These are phyloP conservation scores for Grantiella picta DNA, from an alignment of 2,113 vertebrate species.

Conservation along the genomic window DNA sequence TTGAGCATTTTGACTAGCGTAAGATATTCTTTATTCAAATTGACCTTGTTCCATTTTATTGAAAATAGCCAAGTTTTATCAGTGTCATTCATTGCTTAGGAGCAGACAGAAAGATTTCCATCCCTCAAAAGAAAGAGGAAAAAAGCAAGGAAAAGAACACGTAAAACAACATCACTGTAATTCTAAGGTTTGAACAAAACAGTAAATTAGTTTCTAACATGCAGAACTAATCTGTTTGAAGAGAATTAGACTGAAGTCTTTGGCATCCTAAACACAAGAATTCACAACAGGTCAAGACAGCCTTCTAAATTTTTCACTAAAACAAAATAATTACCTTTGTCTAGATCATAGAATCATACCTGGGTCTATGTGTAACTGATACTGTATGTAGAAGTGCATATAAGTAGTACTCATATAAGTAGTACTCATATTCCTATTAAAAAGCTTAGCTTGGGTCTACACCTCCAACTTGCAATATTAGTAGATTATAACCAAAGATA, in stretches of 20 bases:
- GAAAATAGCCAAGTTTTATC: neutral
- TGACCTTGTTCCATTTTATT: conserved; percentile 9
- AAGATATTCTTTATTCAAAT: conserved; percentile 6
- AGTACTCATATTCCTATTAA: neutral
- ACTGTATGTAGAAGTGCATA: neutral
- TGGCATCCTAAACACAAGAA: neutral
- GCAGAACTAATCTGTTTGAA: neutral
- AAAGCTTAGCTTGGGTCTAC: neutral
- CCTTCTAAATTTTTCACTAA: neutral
- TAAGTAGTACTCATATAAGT: neutral
- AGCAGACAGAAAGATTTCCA: neutral
- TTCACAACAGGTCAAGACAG: neutral
- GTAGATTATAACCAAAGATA: neutral
- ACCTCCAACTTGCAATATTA: neutral
- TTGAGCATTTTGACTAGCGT: neutral
- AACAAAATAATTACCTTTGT: neutral
- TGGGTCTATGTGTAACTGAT: neutral
- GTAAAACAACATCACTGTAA: neutral
- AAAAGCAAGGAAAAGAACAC: neutral
- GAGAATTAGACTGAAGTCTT: neutral
- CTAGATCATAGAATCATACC: neutral
- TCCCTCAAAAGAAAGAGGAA: neutral
- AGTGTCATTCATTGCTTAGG: neutral
- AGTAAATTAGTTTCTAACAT: neutral
- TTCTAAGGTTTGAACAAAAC: neutral